A percentile compares a stretch with the other conserved stretches of the same genome.
Evolutionary conservation across 1,140 invertebrate species (phyloP).

Genomic region (Drosophila repleta): DNA sequence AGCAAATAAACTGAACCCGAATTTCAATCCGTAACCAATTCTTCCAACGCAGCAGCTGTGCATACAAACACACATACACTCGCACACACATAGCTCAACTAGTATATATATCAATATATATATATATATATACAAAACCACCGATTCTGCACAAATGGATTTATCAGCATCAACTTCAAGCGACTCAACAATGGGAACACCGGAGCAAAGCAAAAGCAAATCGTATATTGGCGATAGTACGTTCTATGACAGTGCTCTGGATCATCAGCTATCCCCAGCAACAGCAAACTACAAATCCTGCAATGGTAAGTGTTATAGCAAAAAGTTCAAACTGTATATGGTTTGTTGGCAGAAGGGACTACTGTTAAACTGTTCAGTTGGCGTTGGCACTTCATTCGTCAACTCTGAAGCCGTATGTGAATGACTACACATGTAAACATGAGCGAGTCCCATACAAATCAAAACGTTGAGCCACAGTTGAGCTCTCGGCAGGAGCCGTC

Average conservation of each 20-base stretch:
- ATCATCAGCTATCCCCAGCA: slow-evolving; percentile 61
- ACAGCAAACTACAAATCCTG: slow-evolving; percentile 65
- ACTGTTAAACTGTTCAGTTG: background rate
- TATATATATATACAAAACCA: slow-evolving; percentile 5
- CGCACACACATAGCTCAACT: slow-evolving; percentile 2
- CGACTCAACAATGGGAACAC: slow-evolving; percentile 46
- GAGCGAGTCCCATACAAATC: background rate
- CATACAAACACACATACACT: slow-evolving; percentile 26
- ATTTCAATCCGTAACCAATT: slow-evolving; percentile 70
- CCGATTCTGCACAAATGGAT: slow-evolving; percentile 58
- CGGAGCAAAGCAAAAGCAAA: slow-evolving; percentile 51
- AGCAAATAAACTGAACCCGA: slow-evolving; percentile 56
- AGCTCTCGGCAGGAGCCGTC: background rate
- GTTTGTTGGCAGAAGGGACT: background rate
- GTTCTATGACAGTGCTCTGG: slow-evolving; percentile 73
- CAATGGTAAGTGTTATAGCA: slow-evolving; percentile 57
- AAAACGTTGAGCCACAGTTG: no score
- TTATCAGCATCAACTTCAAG: slow-evolving; percentile 58
- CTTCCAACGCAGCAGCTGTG: slow-evolving; percentile 66
- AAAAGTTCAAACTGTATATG: background rate
- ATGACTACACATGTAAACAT: slow-evolving; percentile 2
- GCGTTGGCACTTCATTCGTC: slow-evolving; percentile 10
- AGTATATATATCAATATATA: background rate
- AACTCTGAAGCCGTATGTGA: background rate
- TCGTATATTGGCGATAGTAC: slow-evolving; percentile 53